phyloP scores from a whole-genome alignment of 2,888 invertebrate genomes.

The Xylophagus ater region DNA sequence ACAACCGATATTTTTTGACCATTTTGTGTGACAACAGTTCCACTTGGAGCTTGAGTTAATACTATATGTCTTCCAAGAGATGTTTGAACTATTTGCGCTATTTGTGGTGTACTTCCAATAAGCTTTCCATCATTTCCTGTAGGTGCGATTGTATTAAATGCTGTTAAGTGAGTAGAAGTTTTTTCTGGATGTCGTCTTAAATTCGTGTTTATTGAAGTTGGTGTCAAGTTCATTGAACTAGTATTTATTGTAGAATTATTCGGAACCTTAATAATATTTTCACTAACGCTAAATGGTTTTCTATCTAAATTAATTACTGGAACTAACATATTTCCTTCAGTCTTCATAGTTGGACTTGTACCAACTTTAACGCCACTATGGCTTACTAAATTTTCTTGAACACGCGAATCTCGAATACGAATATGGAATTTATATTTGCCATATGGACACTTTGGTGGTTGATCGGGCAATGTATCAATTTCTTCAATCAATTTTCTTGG shows the following conservation, averaged over 20 bases:
- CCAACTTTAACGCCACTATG: constrained; percentile 34
- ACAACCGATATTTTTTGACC: constrained; percentile 48
- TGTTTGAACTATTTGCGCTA: constrained; percentile 61
- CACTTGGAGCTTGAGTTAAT: constrained; percentile 43
- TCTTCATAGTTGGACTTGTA: constrained; percentile 40
- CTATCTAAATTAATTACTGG: constrained; percentile 23
- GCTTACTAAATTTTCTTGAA: constrained; percentile 30
- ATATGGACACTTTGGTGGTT: constrained; percentile 52
- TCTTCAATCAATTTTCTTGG: constrained; percentile 59
- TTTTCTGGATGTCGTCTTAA: constrained; percentile 2
- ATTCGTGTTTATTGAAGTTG: constrained; percentile 6
- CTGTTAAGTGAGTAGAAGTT: not conserved
- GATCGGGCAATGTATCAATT: constrained; percentile 48
- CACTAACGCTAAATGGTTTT: constrained; percentile 21
- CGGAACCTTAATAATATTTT: too few species aligned
- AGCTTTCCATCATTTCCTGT: not conserved
- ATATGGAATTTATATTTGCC: constrained; percentile 54
- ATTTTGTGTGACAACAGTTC: constrained; percentile 40
- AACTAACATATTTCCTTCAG: constrained; percentile 35
- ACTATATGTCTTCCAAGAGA: constrained; percentile 58
- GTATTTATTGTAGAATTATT: too few species aligned
- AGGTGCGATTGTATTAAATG: too few species aligned
- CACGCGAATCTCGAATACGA: constrained; percentile 36
- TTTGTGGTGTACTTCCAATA: constrained; percentile 5
- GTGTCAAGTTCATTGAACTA: constrained; percentile 6